phyloP scores from a whole-genome alignment of 2,113 vertebrate species.

The Neomonachus schauinslandi region DNA sequence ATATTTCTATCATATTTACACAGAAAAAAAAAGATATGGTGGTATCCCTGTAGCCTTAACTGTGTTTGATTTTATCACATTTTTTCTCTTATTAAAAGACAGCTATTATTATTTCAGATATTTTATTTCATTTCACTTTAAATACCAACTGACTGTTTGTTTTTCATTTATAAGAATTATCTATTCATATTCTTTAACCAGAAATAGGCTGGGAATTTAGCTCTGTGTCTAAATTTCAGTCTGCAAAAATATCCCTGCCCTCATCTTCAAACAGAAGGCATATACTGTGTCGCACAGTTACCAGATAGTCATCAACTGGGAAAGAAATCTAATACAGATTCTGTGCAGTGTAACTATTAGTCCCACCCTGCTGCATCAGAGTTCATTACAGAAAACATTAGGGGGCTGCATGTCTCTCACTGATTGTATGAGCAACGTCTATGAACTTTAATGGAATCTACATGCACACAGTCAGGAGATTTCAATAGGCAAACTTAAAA shows the following conservation, averaged over 20 bases:
- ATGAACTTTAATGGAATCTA: slow-evolving; percentile 64
- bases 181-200: not conserved
- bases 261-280: slow-evolving; percentile 55
- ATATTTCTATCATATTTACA: not conserved
- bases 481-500: slow-evolving; percentile 64
- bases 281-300: not conserved
- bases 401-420: not conserved
- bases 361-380: slow-evolving; percentile 59
- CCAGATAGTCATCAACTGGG: slow-evolving; percentile 1
- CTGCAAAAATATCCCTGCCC: not conserved
- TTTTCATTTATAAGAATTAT: not conserved
- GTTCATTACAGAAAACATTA: slow-evolving; percentile 53
- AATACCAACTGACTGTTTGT: not conserved
- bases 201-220: not conserved
- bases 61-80: not conserved
- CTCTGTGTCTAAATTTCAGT: not conserved
- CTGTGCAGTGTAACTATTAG: slow-evolving; percentile 51
- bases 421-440: slow-evolving; percentile 12
- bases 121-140: not conserved
- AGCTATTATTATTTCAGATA: not conserved
- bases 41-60: not conserved
- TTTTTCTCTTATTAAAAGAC: not conserved
- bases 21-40: not conserved
- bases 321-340: slow-evolving; percentile 45
- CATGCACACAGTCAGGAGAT: slow-evolving; percentile 35